Percentiles rank a stretch among this genome's conserved stretches.
phyloP scores from a whole-genome alignment of 2,113 vertebrate genomes.

The Phalacrocorax carbo region DNA sequence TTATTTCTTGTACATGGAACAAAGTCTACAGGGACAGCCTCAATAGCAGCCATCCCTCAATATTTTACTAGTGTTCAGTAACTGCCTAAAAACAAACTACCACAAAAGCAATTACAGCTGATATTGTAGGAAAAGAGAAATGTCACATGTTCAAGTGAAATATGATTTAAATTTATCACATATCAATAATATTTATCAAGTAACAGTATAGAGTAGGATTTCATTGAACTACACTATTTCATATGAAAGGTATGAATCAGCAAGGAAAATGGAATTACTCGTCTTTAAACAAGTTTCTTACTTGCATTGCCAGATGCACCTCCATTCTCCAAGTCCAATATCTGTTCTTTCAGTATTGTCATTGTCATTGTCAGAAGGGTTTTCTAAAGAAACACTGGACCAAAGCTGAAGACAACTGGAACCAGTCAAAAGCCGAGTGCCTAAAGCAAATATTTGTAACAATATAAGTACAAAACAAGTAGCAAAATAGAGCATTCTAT shows the following conservation, averaged over 20 bases:
- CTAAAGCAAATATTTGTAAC: slow-evolving; percentile 61
- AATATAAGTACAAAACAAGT: background rate
- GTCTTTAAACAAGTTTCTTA: slow-evolving; percentile 69
- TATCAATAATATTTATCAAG: background rate
- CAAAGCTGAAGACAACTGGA: slow-evolving; percentile 89
- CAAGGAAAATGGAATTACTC: background rate
- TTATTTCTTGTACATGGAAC: background rate
- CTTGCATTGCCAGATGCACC: slow-evolving; percentile 94
- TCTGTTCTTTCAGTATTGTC: slow-evolving; percentile 56
- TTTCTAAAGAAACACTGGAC: slow-evolving; percentile 74
- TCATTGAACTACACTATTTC: background rate
- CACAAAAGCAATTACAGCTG: background rate
- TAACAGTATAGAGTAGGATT: background rate
- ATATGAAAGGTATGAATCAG: background rate
- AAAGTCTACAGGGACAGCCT: background rate
- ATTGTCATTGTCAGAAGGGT: slow-evolving; percentile 62
- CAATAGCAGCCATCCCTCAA: background rate
- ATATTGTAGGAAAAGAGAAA: background rate
- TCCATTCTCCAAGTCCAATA: slow-evolving; percentile 79
- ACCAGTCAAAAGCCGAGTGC: slow-evolving; percentile 88
- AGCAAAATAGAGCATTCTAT: background rate
- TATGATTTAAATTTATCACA: background rate
- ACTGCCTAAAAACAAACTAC: background rate
- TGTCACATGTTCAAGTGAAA: background rate
- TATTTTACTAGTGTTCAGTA: background rate